These are phyloP conservation scores for Aphelenchoides bicaudatus DNA, from an alignment of 2,888 invertebrate species.

Conservation along the genomic window DNA sequence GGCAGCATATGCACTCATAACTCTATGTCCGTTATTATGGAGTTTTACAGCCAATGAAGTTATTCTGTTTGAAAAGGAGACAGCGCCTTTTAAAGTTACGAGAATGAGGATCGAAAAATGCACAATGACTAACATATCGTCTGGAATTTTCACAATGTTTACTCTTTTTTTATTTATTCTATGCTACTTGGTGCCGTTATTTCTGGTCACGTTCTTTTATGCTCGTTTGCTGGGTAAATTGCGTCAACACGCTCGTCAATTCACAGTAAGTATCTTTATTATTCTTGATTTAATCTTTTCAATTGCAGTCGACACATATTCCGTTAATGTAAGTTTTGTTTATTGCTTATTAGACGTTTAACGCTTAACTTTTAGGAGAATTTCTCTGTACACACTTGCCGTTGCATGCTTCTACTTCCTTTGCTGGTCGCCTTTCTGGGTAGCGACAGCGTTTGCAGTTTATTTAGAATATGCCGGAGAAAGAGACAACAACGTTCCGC, in stretches of 20 bases:
- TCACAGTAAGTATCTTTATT: slow-evolving; percentile 40
- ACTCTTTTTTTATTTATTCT: slow-evolving; percentile 51
- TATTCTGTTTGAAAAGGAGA: slow-evolving; percentile 54
- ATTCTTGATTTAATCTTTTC: background rate
- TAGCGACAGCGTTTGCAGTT: slow-evolving; percentile 56
- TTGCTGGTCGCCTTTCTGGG: slow-evolving; percentile 57
- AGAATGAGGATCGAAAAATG: slow-evolving; percentile 58
- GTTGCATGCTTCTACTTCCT: slow-evolving; percentile 58
- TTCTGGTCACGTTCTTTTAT: slow-evolving; percentile 56
- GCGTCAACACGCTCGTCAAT: slow-evolving; percentile 53
- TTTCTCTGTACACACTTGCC: slow-evolving; percentile 56
- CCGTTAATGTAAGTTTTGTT: slow-evolving; percentile 54
- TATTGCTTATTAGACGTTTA: too few species aligned
- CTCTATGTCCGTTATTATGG: slow-evolving; percentile 53
- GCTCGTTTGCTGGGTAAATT: slow-evolving; percentile 47
- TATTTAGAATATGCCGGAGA: slow-evolving; percentile 52
- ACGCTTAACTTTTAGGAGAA: too few species aligned
- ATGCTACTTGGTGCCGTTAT: slow-evolving; percentile 54
- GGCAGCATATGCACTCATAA: slow-evolving; percentile 51
- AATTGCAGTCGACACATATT: slow-evolving; percentile 52
- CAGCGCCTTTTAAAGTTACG: slow-evolving; percentile 47
- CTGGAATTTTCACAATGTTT: slow-evolving; percentile 45
- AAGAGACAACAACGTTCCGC: slow-evolving; percentile 42
- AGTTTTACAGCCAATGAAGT: slow-evolving; percentile 57
- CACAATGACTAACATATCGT: slow-evolving; percentile 50